phyloP scores from a whole-genome alignment of 2,888 invertebrate species.

The Tiliacea aurago region DNA sequence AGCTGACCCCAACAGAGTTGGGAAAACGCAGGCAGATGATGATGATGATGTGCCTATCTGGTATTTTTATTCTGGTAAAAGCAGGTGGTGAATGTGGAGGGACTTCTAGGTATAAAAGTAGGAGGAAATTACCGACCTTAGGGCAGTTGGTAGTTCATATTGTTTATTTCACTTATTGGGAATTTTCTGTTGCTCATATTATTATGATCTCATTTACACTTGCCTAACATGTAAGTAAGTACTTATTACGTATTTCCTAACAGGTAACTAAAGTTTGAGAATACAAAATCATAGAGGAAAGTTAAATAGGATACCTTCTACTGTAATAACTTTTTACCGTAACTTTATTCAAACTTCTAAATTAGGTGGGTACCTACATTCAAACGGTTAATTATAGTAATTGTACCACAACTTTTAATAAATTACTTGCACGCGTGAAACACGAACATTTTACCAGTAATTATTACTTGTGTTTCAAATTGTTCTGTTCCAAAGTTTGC shows the following conservation, averaged over 20 bases:
- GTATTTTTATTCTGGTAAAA: neutral
- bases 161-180: neutral
- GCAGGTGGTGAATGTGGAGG: neutral
- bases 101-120: neutral
- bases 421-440: neutral
- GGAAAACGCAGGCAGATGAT: no score
- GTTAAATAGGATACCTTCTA: neutral
- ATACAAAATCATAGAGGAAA: neutral
- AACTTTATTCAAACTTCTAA: neutral
- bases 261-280: conserved; percentile 1
- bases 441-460: neutral
- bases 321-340: neutral
- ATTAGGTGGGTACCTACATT: neutral
- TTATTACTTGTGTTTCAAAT: no score
- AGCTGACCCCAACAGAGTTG: no score
- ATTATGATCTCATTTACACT: conserved; percentile 5
- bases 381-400: neutral
- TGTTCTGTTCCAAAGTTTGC: no score
- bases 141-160: neutral
- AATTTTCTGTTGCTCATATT: neutral
- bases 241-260: neutral
- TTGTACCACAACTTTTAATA: neutral
- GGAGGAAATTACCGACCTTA: neutral
- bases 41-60: neutral
- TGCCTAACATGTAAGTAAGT: neutral